Evolutionary conservation across 1,140 invertebrate genomes (phyloP).

Genomic region (Caerostris extrusa): DNA sequence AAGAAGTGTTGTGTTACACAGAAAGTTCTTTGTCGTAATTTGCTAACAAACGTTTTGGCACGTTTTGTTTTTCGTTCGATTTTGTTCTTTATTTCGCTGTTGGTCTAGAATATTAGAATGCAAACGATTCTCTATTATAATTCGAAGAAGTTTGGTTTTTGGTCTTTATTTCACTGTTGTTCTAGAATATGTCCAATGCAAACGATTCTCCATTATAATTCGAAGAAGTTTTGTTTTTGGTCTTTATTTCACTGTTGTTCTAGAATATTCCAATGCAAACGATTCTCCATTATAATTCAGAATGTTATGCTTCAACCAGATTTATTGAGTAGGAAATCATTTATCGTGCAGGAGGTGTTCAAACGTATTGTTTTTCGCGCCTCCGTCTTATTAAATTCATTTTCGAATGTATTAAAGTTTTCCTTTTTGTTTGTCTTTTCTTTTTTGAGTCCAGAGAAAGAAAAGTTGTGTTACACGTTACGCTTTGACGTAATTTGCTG

Average conservation of each 20-base stretch:
- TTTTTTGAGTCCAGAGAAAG: background rate
- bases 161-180: background rate
- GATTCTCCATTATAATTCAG: background rate
- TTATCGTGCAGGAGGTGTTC: no score
- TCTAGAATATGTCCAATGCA: background rate
- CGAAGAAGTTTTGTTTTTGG: background rate
- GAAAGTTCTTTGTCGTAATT: slow-evolving; percentile 45
- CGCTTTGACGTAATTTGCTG: slow-evolving; percentile 56
- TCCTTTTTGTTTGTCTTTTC: background rate
- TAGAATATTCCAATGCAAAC: background rate
- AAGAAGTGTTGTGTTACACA: background rate
- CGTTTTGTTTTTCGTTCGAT: background rate
- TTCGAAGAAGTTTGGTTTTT: background rate
- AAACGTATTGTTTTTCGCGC: slow-evolving; percentile 59
- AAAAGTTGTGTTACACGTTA: background rate
- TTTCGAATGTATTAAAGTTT: slow-evolving; percentile 66
- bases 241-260: background rate
- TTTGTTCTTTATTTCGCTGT: background rate
- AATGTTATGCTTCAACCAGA: no score
- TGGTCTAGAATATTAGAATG: no score
- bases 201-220: background rate
- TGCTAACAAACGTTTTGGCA: slow-evolving; percentile 40
- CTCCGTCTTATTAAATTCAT: slow-evolving; percentile 62
- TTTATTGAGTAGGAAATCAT: no score
- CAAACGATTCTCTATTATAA: background rate